phyloP scores from a whole-genome alignment of 2,888 invertebrate genomes.

The Lamellibrachia satsuma region DNA sequence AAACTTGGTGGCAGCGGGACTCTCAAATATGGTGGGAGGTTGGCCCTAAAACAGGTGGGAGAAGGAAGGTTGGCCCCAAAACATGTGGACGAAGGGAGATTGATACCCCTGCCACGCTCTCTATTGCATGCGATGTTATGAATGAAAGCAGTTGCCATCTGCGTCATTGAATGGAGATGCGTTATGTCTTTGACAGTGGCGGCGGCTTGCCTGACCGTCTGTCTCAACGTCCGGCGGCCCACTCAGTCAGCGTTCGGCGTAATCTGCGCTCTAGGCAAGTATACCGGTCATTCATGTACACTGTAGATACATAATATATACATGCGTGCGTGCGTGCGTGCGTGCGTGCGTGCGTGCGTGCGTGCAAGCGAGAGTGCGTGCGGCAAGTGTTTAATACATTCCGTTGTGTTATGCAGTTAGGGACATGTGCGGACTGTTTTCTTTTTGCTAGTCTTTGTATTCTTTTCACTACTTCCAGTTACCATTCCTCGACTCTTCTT shows the following conservation, averaged over 20 bases:
- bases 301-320: neutral
- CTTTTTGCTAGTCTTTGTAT: no score
- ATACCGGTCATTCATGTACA: neutral
- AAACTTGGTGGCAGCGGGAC: no score
- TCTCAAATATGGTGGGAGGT: no score
- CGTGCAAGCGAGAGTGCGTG: neutral
- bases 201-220: neutral
- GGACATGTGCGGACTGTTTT: no score
- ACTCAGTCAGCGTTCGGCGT: neutral
- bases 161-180: neutral
- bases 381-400: no score
- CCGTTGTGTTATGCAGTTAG: no score
- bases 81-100: no score
- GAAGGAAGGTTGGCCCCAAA: no score
- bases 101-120: no score
- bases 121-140: neutral
- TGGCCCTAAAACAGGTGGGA: no score
- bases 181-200: neutral
- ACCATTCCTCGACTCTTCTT: no score
- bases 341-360: neutral
- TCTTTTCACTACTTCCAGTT: no score
- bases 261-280: neutral
- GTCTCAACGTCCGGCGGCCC: neutral
- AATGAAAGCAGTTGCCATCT: neutral
- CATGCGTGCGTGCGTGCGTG: slow-evolving; percentile 6